These are phyloP conservation scores for Rostratula benghalensis DNA, from an alignment of 2,113 vertebrate genomes.

Conservation along the genomic window DNA sequence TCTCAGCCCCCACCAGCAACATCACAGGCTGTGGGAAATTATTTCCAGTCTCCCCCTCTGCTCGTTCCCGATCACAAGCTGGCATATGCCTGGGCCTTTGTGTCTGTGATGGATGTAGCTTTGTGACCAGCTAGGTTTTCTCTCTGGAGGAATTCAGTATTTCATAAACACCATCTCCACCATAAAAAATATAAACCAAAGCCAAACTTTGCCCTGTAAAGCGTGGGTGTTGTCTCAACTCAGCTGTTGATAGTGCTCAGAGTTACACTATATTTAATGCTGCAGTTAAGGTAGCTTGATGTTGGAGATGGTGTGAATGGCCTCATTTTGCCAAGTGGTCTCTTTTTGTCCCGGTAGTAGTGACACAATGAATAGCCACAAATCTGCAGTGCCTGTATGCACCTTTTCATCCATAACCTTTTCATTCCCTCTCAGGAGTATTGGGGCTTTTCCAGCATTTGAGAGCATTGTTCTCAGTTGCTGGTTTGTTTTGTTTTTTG, in stretches of 20 bases:
- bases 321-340: not conserved
- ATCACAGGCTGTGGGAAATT: not conserved
- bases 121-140: not conserved
- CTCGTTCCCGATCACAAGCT: rapidly evolving
- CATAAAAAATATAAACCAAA: not conserved
- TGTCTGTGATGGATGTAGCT: rapidly evolving
- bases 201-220: not conserved
- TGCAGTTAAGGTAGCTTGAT: not conserved
- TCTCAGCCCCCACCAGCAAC: not conserved
- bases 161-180: not conserved
- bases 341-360: not conserved
- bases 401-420: not conserved
- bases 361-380: not conserved
- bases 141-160: not conserved
- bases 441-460: not conserved
- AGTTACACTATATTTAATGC: not conserved
- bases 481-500: not conserved
- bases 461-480: not conserved
- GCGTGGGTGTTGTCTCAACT: not conserved
- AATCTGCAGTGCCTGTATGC: not conserved
- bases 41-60: not conserved
- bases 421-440: not conserved
- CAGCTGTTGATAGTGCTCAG: not conserved
- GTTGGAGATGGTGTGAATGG: not conserved
- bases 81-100: rapidly evolving